These are phyloP conservation scores for Epinephelus cyanopodus DNA, from an alignment of 2,113 vertebrate species.

Conservation along the genomic window DNA sequence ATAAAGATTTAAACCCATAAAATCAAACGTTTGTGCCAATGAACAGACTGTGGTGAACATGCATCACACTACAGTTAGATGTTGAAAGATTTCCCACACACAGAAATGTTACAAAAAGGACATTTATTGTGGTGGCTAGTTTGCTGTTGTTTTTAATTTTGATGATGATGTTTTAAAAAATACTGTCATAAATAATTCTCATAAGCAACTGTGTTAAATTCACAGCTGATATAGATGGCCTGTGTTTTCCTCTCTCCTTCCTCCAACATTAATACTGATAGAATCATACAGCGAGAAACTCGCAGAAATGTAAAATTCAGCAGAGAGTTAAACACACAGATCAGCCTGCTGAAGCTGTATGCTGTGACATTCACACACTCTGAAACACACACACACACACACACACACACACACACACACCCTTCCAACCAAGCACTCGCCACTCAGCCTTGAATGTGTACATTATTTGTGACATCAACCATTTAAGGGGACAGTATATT, in stretches of 20 bases:
- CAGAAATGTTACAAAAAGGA: not conserved
- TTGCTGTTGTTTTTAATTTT: not conserved
- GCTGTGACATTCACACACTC: not conserved
- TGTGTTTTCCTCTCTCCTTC: not conserved
- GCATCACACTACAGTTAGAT: too few species aligned
- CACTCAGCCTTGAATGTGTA: constrained; percentile 28
- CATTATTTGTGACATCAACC: constrained; percentile 62
- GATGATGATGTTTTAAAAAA: not conserved
- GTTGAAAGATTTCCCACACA: not conserved
- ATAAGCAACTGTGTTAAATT: not conserved
- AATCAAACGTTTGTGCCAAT: not conserved
- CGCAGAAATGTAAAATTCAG: constrained; percentile 30
- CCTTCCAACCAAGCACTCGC: constrained; percentile 5
- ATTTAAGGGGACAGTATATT: constrained; percentile 68
- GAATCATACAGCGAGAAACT: constrained; percentile 2
- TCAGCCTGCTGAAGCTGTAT: constrained; percentile 5
- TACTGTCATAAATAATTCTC: not conserved
- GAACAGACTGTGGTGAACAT: not conserved
- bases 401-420: constrained; percentile 30
- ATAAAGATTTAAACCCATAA: not conserved
- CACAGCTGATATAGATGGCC: too few species aligned
- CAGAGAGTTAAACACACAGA: constrained; percentile 29
- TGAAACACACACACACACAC: constrained; percentile 7
- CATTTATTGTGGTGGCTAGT: not conserved
- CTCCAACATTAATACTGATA: not conserved